Evolutionary conservation across 2,888 invertebrate genomes (phyloP), one percentile per base, ranked within the genome.

Genomic region (Habroteleia sp.): DNA sequence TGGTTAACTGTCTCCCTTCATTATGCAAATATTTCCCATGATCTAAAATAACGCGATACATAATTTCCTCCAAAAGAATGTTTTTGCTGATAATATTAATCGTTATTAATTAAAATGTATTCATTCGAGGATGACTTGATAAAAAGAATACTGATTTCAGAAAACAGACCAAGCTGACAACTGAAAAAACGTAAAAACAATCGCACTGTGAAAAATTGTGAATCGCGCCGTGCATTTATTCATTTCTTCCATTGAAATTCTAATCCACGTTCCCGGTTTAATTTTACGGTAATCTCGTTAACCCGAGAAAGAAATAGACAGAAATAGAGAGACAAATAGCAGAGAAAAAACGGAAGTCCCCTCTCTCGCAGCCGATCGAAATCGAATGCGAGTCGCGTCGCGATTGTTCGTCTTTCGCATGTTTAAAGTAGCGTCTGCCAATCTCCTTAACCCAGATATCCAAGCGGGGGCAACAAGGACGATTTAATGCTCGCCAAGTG

Each of bases 381-480:
- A 52, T 63, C 52, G 44, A 65, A 54, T 54, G 65, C 54, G 44
- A 35, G 44, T 44, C 54, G 54, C 41, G 52, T 54, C 54, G 44
- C 72, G 44, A 73, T 73, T 73, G 72, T 73, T 73, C 72, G 58
- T 73, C 72, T 73, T 65, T 63, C 65, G 73, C 65, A 58, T 63
- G 42, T 62, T 71, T 54, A 37, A 46, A 54, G 50, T 23, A 50
- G 16, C 50, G 50, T 60, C 60, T 66, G 66, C 42, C 66, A 66
- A 60, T 73, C 73, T 73, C 73, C 73, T 73, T 73, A 73, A 73
- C 73, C 73, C 46, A 74, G 62, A 66, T 74, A 74, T 14, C 31
- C 60, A 46, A 31, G 35, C 54, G 44, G 31, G 33, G 29, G 54
- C 66, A 65, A 63, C 71, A 72, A 72, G 72, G 72, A 73, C 65